Evolutionary conservation across 2,888 invertebrate species (phyloP).

Genomic region (Drosophila vallismaia): DNA sequence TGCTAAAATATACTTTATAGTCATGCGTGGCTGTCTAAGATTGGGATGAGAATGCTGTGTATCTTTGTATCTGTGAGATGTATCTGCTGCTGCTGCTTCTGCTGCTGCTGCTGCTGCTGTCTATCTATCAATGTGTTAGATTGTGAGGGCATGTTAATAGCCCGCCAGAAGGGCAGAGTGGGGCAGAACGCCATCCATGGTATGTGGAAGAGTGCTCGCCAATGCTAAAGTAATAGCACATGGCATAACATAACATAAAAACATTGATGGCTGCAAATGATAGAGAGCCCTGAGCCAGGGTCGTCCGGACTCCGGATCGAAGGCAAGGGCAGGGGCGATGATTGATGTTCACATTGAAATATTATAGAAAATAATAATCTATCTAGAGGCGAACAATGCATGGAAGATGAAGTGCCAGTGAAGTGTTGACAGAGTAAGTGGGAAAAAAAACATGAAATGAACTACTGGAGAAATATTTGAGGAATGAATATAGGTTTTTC

Average conservation of each 20-base stretch:
- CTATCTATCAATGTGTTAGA: constrained; percentile 29
- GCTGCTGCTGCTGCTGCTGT: background rate
- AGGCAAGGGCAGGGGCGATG: background rate
- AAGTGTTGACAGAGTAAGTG: constrained; percentile 10
- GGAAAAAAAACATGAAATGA: background rate
- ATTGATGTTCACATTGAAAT: constrained; percentile 42
- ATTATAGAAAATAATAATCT: constrained; percentile 31
- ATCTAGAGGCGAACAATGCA: constrained; percentile 19
- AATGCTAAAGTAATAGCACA: constrained; percentile 77
- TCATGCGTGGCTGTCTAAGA: constrained; percentile 65
- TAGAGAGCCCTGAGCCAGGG: constrained; percentile 38
- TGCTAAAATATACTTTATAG: constrained; percentile 79
- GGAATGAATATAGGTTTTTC: background rate
- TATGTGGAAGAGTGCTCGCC: constrained; percentile 51
- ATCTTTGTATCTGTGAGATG: constrained; percentile 32
- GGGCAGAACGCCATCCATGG: constrained; percentile 5
- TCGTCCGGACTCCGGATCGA: background rate
- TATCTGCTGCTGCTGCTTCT: constrained; percentile 14
- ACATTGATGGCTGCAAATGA: constrained; percentile 72
- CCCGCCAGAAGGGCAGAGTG: constrained; percentile 33
- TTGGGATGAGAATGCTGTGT: constrained; percentile 36
- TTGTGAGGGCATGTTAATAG: constrained; percentile 41
- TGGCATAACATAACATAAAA: constrained; percentile 65
- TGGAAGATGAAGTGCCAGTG: constrained; percentile 19
- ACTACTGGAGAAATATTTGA: background rate